Conservation (phyloP, 2,888 invertebrate genomes). For the Pseudococcus longispinus region DNA sequence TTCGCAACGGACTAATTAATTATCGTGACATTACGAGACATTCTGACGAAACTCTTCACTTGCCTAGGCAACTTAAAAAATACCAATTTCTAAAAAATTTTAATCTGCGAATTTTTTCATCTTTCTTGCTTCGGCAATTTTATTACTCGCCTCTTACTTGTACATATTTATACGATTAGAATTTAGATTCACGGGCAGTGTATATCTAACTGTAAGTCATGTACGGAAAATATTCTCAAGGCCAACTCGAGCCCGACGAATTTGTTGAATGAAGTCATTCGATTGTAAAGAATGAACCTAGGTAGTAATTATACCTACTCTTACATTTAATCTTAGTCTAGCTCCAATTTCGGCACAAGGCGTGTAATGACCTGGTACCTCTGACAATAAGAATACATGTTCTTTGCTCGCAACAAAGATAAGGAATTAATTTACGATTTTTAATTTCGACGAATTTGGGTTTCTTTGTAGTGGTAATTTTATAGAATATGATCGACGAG, state of each 20-base stretch:
- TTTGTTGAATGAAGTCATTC: conserved; percentile 24
- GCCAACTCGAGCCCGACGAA: background rate
- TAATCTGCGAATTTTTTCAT: no score
- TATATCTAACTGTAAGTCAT: background rate
- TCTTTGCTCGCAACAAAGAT: background rate
- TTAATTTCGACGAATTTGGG: background rate
- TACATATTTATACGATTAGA: background rate
- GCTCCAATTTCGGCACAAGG: background rate
- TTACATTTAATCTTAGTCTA: background rate
- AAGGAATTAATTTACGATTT: background rate
- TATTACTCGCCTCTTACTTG: no score
- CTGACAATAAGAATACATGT: background rate
- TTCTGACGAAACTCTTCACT: no score
- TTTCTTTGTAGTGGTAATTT: background rate
- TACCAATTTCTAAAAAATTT: no score
- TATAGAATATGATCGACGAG: background rate
- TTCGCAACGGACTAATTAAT: no score
- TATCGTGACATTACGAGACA: no score
- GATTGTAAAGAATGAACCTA: conserved; percentile 1
- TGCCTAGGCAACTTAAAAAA: no score
- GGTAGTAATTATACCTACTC: background rate
- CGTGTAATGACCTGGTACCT: background rate
- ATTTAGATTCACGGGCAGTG: background rate
- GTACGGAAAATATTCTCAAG: background rate
- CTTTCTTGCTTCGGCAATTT: no score